Evolutionary conservation across 2,113 vertebrate genomes (phyloP), one percentile per base, ranked within the genome.

Genomic region (Peromyscus maniculatus): DNA sequence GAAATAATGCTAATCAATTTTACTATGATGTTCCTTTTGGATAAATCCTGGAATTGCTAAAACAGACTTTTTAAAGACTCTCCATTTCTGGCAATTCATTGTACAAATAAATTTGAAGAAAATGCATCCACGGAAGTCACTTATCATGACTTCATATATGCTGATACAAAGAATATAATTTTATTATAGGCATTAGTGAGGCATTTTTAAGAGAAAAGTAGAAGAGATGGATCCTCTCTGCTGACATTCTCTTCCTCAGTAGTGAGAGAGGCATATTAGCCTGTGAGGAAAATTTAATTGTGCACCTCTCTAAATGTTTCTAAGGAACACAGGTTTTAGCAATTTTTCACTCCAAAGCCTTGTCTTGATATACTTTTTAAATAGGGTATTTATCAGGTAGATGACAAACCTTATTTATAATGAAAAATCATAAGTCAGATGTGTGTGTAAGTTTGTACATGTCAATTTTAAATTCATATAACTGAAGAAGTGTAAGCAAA

Each of bases 371-470:
- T 77, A 5, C 33, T 87, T 95, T 80, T n/a, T 52, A 92, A 90
- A 91, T 64, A 90, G 24, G 13, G 8, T 72, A 66, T 66, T 89
- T 89, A 69, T 86, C 69, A 90, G 43, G 46, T 97, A 86, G 89
- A 8, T 78, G 17, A 26, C 8, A 91, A 90, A 33, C 7, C 9
- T 59, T 55, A 78, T 52, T 86, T 94, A 55, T 71, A 33, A 83
- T 22, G 24, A 31, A 72, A 74, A 89, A 5, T 77, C 57, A 31
- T 24, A 94, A 79, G 39, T 33, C 9, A 94, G 39, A 52, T 72
- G 26, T 62, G 1, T 66, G 3, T 49, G 24, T 31, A 87, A 52
- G 2, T 21, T 28, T 19, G 16, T 28, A 7, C 17, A 16, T 62
- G 0, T 49, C 2, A 59, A 6, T 52, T 36, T 9, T 80, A 64